A percentile compares a stretch with the other conserved stretches of the same genome.
These are phyloP conservation scores for Globicephala melas DNA, from an alignment of 2,113 vertebrate genomes.

Conservation along the genomic window DNA sequence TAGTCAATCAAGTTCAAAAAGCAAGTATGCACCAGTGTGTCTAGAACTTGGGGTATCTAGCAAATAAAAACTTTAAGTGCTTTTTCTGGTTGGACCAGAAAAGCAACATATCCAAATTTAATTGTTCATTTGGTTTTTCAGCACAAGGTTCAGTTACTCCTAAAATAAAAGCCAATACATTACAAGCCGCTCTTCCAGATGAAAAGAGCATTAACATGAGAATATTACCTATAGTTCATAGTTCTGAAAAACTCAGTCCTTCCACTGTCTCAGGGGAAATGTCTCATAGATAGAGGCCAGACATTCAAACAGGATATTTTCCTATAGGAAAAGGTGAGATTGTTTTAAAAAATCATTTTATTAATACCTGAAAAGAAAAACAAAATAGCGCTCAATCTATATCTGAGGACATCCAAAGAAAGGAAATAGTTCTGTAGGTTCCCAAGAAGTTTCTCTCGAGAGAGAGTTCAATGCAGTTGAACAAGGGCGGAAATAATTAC, in stretches of 20 bases:
- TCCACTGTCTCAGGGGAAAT: not conserved
- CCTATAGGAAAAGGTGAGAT: not conserved
- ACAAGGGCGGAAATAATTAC: constrained; percentile 28
- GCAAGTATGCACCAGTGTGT: not conserved
- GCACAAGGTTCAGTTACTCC: not conserved
- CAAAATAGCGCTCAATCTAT: not conserved
- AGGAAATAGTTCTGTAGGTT: not conserved
- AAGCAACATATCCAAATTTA: not conserved
- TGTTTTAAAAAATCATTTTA: not conserved
- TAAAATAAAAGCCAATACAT: constrained; percentile 3
- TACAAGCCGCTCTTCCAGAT: not conserved
- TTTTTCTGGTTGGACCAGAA: not conserved
- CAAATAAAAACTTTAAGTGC: not conserved
- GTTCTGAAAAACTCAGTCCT: not conserved
- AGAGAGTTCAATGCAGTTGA: not conserved
- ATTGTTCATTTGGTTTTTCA: not conserved
- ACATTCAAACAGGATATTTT: not conserved
- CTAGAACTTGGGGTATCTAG: not conserved
- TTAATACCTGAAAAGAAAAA: constrained; percentile 42
- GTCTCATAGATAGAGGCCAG: not conserved
- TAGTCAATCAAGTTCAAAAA: not conserved
- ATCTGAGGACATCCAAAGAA: constrained; percentile 33
- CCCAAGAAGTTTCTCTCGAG: not conserved
- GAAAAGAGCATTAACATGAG: not conserved
- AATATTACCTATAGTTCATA: not conserved